Percentiles rank a stretch among this genome's conserved stretches.
Conservation (phyloP, 2,888 invertebrate genomes). For the Eurytoma californica region DNA sequence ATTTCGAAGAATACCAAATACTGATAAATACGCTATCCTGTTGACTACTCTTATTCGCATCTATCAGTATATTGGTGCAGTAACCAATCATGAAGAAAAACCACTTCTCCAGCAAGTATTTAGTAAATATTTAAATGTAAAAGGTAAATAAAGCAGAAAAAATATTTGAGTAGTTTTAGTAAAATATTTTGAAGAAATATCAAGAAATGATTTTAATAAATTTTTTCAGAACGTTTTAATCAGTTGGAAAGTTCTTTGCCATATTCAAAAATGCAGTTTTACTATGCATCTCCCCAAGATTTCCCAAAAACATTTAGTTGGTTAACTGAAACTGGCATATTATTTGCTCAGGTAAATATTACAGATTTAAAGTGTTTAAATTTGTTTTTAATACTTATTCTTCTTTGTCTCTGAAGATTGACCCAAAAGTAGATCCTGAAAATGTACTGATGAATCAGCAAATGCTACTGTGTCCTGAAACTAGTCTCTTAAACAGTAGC, state of each 20-base stretch:
- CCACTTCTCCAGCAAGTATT: constrained; percentile 88
- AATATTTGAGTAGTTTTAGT: neutral
- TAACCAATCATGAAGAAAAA: constrained; percentile 85
- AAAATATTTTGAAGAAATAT: neutral
- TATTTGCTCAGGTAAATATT: constrained; percentile 83
- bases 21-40: constrained; percentile 87
- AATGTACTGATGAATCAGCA: constrained; percentile 71
- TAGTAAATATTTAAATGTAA: constrained; percentile 83
- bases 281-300: constrained; percentile 81
- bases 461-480: constrained; percentile 70
- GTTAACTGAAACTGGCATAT: constrained; percentile 90
- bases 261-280: constrained; percentile 88
- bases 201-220: neutral
- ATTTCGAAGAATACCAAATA: constrained; percentile 84
- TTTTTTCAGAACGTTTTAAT: constrained; percentile 78
- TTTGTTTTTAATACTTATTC: constrained; percentile 72
- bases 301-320: constrained; percentile 89
- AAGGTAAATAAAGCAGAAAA: constrained; percentile 75
- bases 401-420: constrained; percentile 65
- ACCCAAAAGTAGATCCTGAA: constrained; percentile 69
- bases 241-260: constrained; percentile 84
- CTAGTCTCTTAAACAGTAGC: constrained; percentile 67
- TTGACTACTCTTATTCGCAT: constrained; percentile 89
- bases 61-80: constrained; percentile 89
- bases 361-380: neutral